Percentiles rank a stretch among this genome's conserved stretches.
Evolutionary conservation across 1,140 invertebrate species (phyloP).

Genomic region (Phocides pigmalion): DNA sequence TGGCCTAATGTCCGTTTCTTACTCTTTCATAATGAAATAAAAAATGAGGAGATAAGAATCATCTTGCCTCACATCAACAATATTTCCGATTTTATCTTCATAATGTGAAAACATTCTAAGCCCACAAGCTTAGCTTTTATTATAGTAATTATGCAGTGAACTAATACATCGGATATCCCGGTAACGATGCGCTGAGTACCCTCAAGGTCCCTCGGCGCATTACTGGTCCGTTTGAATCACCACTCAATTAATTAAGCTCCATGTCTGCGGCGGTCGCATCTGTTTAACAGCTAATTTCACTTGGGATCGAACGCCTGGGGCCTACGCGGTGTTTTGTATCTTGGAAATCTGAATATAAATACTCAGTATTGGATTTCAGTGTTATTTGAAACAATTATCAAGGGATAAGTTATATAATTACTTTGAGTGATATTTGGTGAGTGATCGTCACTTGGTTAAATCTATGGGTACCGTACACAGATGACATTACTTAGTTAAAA

Average conservation of each 20-base stretch:
- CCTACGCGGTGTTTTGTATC: neutral
- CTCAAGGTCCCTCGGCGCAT: constrained; percentile 9
- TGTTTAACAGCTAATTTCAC: constrained; percentile 47
- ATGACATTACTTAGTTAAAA: too few species aligned
- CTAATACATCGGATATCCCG: constrained; percentile 11
- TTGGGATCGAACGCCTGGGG: constrained; percentile 37
- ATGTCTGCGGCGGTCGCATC: constrained; percentile 37
- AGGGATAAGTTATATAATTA: too few species aligned
- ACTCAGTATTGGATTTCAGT: neutral
- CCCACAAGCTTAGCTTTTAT: neutral
- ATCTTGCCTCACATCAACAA: too few species aligned
- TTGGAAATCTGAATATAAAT: neutral
- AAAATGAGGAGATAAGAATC: too few species aligned
- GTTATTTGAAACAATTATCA: too few species aligned
- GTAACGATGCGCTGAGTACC: constrained; percentile 16
- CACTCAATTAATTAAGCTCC: constrained; percentile 48
- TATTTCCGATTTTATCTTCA: too few species aligned
- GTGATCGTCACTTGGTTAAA: too few species aligned
- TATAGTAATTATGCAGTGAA: neutral
- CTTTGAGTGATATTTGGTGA: too few species aligned
- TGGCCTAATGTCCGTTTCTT: too few species aligned
- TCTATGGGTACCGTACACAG: too few species aligned
- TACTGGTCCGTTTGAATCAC: constrained; percentile 40
- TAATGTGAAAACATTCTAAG: too few species aligned
- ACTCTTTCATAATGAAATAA: too few species aligned